Evolutionary conservation across 2,797 vertebrate species (phyloP).

Genomic region (Clarias fuscus): DNA sequence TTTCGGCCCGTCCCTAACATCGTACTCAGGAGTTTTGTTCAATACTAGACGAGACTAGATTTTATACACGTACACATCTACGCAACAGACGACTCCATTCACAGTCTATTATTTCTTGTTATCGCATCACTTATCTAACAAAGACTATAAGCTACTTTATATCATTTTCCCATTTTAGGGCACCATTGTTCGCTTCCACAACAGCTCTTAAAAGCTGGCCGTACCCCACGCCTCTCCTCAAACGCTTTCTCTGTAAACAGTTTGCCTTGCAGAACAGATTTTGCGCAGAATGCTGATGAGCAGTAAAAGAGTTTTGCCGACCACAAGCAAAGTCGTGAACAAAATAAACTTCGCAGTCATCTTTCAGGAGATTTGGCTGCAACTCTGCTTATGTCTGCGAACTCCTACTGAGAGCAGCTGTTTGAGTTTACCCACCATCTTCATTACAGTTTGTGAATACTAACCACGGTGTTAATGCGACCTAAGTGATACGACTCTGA

Average conservation of each 20-base stretch:
- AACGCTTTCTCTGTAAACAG: conserved; percentile 35
- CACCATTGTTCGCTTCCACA: background rate
- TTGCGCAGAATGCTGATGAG: conserved; percentile 50
- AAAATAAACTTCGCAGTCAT: conserved; percentile 39
- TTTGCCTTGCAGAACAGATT: conserved; percentile 45
- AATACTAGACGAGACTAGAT: background rate
- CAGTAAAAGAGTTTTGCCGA: conserved; percentile 42
- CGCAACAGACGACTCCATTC: background rate
- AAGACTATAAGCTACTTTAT: background rate
- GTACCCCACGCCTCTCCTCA: background rate
- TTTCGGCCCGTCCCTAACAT: background rate
- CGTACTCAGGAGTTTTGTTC: background rate
- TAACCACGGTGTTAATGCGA: background rate
- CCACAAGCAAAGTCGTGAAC: conserved; percentile 36
- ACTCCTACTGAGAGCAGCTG: conserved; percentile 11
- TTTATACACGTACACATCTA: background rate
- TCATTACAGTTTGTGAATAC: background rate
- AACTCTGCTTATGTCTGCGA: background rate
- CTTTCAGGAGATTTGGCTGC: conserved; percentile 19
- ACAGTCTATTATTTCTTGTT: background rate
- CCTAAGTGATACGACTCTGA: background rate
- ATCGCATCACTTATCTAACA: background rate
- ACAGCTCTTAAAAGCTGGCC: background rate
- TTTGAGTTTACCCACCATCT: background rate
- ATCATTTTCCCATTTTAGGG: background rate